Evolutionary conservation across 2,888 invertebrate species (phyloP).

Genomic region (Diarsia brunnea): DNA sequence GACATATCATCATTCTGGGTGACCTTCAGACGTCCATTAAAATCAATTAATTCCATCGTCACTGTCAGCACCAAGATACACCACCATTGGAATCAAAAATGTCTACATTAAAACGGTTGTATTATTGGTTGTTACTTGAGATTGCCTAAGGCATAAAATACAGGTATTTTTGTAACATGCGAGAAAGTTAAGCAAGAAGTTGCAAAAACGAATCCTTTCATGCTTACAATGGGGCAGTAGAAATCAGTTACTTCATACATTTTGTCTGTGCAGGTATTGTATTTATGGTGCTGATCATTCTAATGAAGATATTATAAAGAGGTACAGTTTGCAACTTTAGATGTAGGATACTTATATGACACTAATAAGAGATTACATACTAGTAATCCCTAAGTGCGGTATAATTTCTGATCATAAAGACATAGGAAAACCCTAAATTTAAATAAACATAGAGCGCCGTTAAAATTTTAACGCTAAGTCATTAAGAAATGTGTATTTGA

Average conservation of each 20-base stretch:
- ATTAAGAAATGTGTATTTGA: background rate
- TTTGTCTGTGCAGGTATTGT: too few relatives aligned
- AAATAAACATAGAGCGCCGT: background rate
- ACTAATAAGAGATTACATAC: background rate
- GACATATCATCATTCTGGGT: background rate
- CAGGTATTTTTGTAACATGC: background rate
- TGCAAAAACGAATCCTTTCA: too few relatives aligned
- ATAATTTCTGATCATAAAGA: too few relatives aligned
- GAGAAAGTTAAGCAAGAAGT: background rate
- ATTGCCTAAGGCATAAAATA: background rate
- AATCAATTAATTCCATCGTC: background rate
- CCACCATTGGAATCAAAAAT: background rate
- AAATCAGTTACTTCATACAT: background rate
- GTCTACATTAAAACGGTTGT: background rate
- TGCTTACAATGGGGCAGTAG: background rate
- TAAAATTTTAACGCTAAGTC: background rate
- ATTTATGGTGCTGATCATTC: background rate
- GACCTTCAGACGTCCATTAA: background rate
- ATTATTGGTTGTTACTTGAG: background rate
- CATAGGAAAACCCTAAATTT: background rate
- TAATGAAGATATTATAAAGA: too few relatives aligned
- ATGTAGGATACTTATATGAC: background rate
- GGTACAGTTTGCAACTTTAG: background rate
- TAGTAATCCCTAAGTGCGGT: too few relatives aligned
- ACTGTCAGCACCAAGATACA: background rate